phyloP scores from a whole-genome alignment of 2,888 invertebrate genomes.

The Drosophila nigricruria region DNA sequence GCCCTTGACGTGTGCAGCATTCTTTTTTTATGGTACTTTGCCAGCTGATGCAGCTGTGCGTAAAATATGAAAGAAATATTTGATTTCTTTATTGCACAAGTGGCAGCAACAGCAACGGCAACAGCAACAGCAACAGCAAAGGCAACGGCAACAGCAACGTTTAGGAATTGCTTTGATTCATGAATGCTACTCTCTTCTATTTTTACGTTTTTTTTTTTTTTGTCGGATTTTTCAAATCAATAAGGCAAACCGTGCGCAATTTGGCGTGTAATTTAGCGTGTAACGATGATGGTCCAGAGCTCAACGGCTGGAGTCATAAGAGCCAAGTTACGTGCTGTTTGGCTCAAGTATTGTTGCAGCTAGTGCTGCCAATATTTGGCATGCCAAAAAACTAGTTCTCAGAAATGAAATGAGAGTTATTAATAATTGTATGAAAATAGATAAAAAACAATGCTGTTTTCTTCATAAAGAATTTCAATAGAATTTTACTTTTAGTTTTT shows the following conservation, averaged over 20 bases:
- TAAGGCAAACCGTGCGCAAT: constrained; percentile 73
- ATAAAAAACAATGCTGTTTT: too few species aligned
- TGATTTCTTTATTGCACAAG: constrained; percentile 77
- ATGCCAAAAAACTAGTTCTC: background rate
- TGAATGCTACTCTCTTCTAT: constrained; percentile 18
- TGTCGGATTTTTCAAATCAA: constrained; percentile 63
- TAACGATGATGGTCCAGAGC: constrained; percentile 69
- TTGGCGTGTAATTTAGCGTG: constrained; percentile 79
- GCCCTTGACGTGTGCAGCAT: constrained; percentile 49
- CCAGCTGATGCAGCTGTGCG: constrained; percentile 67
- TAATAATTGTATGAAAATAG: too few species aligned
- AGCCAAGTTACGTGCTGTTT: constrained; percentile 8
- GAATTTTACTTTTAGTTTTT: too few species aligned
- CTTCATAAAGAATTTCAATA: too few species aligned
- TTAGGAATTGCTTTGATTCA: constrained; percentile 33
- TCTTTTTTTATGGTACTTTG: constrained; percentile 40
- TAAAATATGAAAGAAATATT: constrained; percentile 78
- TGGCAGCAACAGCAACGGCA: too few species aligned
- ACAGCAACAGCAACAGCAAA: constrained; percentile 10
- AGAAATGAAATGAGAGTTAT: background rate
- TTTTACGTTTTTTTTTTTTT: constrained; percentile 5
- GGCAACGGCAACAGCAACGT: constrained; percentile 29
- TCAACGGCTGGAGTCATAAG: constrained; percentile 23
- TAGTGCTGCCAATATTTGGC: constrained; percentile 16
- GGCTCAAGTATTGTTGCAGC: background rate